Conservation (phyloP, 2,888 invertebrate species). For the Clunio marinus region DNA sequence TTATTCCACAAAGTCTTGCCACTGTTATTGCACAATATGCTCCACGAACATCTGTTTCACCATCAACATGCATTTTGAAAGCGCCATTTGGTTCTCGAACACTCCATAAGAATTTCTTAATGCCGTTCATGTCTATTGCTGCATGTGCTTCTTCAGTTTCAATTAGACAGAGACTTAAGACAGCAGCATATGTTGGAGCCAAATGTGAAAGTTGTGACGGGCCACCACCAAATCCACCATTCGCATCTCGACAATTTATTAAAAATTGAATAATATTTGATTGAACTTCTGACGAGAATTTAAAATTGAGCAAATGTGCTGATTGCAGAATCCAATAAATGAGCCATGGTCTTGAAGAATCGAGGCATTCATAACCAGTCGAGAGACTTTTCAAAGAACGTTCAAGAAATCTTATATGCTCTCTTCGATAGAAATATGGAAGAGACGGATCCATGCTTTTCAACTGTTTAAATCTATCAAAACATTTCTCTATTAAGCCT, state of each 20-base stretch:
- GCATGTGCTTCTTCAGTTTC: constrained; percentile 81
- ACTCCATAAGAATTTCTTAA: constrained; percentile 73
- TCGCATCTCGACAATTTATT: constrained; percentile 51
- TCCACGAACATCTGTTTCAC: constrained; percentile 91
- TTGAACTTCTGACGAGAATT: constrained; percentile 56
- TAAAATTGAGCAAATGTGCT: constrained; percentile 68
- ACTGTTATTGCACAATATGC: constrained; percentile 94
- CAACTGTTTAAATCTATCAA: constrained; percentile 52
- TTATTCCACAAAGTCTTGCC: constrained; percentile 61
- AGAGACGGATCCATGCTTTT: constrained; percentile 56
- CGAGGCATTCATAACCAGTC: constrained; percentile 73
- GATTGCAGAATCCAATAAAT: constrained; percentile 96
- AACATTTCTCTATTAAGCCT: constrained; percentile 55
- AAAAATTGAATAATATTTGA: constrained; percentile 59
- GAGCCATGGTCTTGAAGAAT: constrained; percentile 95
- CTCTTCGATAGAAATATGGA: constrained; percentile 59
- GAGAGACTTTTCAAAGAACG: constrained; percentile 65
- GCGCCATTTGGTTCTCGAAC: constrained; percentile 82
- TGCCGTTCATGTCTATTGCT: constrained; percentile 69
- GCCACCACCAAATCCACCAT: constrained; percentile 92
- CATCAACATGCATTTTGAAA: constrained; percentile 84
- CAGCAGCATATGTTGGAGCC: constrained; percentile 96
- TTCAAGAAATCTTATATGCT: constrained; percentile 64
- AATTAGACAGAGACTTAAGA: constrained; percentile 86
- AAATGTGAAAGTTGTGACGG: constrained; percentile 90